These are phyloP conservation scores for Diaperis boleti DNA, from an alignment of 2,888 invertebrate species.

Conservation along the genomic window DNA sequence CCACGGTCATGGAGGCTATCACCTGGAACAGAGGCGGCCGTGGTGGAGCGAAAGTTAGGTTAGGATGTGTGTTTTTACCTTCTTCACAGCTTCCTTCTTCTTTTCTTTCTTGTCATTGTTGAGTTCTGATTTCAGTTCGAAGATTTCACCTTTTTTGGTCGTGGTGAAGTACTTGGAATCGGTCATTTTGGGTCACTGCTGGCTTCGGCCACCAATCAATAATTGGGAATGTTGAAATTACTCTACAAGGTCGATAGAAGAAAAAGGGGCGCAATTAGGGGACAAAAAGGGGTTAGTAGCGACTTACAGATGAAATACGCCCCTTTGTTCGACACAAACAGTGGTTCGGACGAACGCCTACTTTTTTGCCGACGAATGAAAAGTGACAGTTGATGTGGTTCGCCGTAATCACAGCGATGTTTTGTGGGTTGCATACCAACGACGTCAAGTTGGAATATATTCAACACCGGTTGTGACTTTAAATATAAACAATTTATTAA, in stretches of 20 bases:
- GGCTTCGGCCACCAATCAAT: conserved; percentile 21
- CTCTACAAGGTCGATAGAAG: neutral
- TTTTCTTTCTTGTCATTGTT: conserved; percentile 99
- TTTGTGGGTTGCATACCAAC: neutral
- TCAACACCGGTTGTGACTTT: neutral
- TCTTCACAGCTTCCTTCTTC: conserved; percentile 99
- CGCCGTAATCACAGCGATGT: neutral
- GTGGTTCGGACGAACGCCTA: neutral
- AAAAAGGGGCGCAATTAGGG: neutral
- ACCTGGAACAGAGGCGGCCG: conserved; percentile 74
- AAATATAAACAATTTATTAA: conserved; percentile 41
- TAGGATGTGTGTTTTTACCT: conserved; percentile 76
- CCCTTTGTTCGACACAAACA: neutral
- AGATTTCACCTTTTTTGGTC: conserved; percentile 99
- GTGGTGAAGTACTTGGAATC: conserved; percentile 99
- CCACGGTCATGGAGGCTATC: conserved; percentile 99
- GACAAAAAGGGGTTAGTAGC: neutral
- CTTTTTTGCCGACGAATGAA: neutral
- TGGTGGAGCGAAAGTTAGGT: neutral
- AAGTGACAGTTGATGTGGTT: neutral
- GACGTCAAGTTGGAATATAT: neutral
- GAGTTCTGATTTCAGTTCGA: conserved; percentile 97
- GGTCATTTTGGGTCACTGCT: conserved; percentile 86
- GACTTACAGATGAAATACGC: neutral
- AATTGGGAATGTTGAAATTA: conserved; percentile 1